Conservation (phyloP, 2,888 invertebrate genomes). For the Phlogophora meticulosa region DNA sequence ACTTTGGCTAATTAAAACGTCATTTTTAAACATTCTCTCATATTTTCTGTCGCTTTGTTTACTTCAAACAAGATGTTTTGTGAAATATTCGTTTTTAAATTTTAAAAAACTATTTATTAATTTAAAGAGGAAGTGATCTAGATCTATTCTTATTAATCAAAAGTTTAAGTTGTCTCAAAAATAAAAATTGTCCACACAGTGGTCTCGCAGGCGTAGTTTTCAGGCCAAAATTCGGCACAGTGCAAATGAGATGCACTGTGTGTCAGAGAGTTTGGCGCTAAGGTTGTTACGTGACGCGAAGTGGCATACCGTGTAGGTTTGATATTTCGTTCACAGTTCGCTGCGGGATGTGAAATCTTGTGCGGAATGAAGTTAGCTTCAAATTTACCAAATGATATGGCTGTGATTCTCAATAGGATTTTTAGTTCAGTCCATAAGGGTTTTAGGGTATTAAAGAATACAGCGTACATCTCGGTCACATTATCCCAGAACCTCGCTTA, state of each 20-base stretch:
- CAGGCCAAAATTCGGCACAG: conserved; percentile 34
- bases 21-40: not conserved
- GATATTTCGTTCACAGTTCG: conserved; percentile 35
- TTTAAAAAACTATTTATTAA: too few species aligned
- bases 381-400: not conserved
- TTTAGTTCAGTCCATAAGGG: too few species aligned
- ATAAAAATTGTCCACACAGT: conserved; percentile 28
- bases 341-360: conserved; percentile 17
- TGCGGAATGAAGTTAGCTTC: conserved; percentile 20
- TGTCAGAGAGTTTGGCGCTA: conserved; percentile 39
- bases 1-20: conserved; percentile 26
- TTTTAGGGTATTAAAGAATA: too few species aligned
- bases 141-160: too few species aligned
- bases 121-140: too few species aligned
- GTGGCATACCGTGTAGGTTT: conserved; percentile 33
- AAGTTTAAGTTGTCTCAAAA: too few species aligned
- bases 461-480: too few species aligned
- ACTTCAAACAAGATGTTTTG: too few species aligned
- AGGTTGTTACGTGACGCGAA: conserved; percentile 34
- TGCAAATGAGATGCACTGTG: conserved; percentile 47
- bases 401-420: not conserved
- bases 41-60: conserved; percentile 4
- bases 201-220: not conserved
- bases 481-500: too few species aligned
- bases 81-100: too few species aligned